A percentile compares a stretch with the other conserved stretches of the same genome.
phyloP scores from a whole-genome alignment of 2,797 vertebrate genomes.

The Coracias cyanogaster region DNA sequence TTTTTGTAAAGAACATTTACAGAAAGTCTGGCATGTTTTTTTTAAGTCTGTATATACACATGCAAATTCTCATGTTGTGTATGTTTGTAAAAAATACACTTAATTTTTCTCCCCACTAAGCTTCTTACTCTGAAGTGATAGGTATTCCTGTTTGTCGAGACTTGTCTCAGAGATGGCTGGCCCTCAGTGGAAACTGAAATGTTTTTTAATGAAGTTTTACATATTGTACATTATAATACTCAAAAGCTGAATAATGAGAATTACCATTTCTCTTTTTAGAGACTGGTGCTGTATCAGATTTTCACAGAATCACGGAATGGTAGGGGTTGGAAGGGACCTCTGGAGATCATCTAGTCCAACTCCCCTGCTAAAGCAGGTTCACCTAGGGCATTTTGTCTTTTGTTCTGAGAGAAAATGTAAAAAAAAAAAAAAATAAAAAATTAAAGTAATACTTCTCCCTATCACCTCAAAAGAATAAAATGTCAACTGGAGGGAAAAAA shows the following conservation, averaged over 20 bases:
- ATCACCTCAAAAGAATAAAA: not conserved
- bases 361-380: too few species aligned
- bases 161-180: not conserved
- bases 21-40: not conserved
- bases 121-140: not conserved
- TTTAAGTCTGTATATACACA: accelerated
- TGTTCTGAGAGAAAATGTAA: not conserved
- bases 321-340: too few species aligned
- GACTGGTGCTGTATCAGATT: not conserved
- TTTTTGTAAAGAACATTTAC: not conserved
- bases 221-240: not conserved
- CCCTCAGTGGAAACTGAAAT: not conserved
- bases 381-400: not conserved
- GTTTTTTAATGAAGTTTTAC: not conserved
- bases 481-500: not conserved
- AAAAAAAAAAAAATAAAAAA: too few species aligned
- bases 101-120: not conserved
- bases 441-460: not conserved
- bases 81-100: not conserved
- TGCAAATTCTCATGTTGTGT: not conserved
- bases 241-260: not conserved
- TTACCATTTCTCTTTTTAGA: not conserved
- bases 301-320: too few species aligned
- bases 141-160: not conserved
- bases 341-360: too few species aligned